A percentile compares a stretch with the other conserved stretches of the same genome.
These are phyloP conservation scores for Ypsolopha scabrella DNA, from an alignment of 2,888 invertebrate genomes.

Conservation along the genomic window DNA sequence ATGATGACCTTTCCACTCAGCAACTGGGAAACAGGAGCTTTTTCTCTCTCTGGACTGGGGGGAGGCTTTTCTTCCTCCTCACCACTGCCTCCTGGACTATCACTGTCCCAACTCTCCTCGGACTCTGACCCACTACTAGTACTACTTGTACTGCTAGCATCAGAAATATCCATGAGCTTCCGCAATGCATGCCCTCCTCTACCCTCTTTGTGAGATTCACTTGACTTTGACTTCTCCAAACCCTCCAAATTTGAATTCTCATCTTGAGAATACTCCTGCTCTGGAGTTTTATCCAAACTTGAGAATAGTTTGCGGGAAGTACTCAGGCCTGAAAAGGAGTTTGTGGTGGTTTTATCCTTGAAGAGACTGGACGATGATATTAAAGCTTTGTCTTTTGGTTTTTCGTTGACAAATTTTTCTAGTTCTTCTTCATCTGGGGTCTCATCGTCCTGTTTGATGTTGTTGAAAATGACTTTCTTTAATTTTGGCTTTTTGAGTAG, in stretches of 20 bases:
- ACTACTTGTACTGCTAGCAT: conserved; percentile 58
- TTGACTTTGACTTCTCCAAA: conserved; percentile 37
- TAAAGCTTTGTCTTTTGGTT: conserved; percentile 35
- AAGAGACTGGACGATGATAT: conserved; percentile 46
- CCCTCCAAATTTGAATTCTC: conserved; percentile 51
- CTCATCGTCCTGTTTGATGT: conserved; percentile 42
- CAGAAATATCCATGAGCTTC: conserved; percentile 61
- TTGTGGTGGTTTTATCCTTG: conserved; percentile 55
- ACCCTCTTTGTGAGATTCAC: conserved; percentile 46
- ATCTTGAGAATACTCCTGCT: conserved; percentile 42
- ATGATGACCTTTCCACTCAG: conserved; percentile 76
- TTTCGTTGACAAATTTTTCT: conserved; percentile 42
- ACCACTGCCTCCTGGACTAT: conserved; percentile 43
- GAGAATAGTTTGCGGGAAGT: conserved; percentile 48
- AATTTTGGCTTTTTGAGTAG: conserved; percentile 63
- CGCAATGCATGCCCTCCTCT: conserved; percentile 58
- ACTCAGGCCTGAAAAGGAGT: conserved; percentile 46
- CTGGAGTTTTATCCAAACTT: conserved; percentile 37
- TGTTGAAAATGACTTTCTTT: conserved; percentile 58
- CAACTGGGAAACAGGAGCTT: conserved; percentile 56
- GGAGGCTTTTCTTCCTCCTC: conserved; percentile 52
- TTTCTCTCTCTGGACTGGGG: conserved; percentile 58
- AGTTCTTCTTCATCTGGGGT: conserved; percentile 36
- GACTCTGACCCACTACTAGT: conserved; percentile 57
- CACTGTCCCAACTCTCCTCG: conserved; percentile 60